These are phyloP conservation scores for Drymodes brunneopygia DNA, from an alignment of 2,113 vertebrate species.

Conservation along the genomic window DNA sequence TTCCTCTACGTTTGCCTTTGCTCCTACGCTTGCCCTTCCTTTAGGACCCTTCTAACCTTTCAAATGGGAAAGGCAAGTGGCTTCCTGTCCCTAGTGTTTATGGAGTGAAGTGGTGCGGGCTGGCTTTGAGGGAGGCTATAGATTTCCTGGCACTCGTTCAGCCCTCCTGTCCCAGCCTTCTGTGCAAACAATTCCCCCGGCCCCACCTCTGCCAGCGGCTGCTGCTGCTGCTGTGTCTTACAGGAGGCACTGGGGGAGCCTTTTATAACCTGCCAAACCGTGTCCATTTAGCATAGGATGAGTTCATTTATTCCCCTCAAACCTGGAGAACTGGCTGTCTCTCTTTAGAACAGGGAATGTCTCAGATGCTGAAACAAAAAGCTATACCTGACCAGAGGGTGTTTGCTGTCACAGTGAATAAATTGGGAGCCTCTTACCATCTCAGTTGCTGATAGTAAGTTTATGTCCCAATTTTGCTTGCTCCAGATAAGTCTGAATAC, in stretches of 20 bases:
- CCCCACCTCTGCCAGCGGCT: neutral
- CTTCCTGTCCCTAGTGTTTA: conserved; percentile 52
- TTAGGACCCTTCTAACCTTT: conserved; percentile 55
- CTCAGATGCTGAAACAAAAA: neutral
- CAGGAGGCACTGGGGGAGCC: neutral
- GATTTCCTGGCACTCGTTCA: conserved; percentile 42
- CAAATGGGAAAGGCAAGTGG: conserved; percentile 45
- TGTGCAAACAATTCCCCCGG: neutral
- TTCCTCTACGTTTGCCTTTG: conserved; percentile 51
- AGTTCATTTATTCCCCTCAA: neutral
- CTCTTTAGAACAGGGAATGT: neutral
- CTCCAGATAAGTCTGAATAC: neutral
- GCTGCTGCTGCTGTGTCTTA: neutral
- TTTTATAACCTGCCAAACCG: neutral
- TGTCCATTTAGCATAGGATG: neutral
- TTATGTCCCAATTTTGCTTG: conserved; percentile 18
- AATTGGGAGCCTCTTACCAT: neutral
- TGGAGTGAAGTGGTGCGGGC: conserved; percentile 19
- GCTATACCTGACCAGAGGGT: neutral
- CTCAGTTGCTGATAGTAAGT: neutral
- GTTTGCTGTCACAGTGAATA: neutral
- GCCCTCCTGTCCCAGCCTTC: neutral
- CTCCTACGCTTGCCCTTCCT: conserved; percentile 62
- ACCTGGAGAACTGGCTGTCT: neutral
- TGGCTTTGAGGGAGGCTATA: conserved; percentile 7